Evolutionary conservation across 2,797 vertebrate genomes (phyloP).

Genomic region (Oreochromis grahami): DNA sequence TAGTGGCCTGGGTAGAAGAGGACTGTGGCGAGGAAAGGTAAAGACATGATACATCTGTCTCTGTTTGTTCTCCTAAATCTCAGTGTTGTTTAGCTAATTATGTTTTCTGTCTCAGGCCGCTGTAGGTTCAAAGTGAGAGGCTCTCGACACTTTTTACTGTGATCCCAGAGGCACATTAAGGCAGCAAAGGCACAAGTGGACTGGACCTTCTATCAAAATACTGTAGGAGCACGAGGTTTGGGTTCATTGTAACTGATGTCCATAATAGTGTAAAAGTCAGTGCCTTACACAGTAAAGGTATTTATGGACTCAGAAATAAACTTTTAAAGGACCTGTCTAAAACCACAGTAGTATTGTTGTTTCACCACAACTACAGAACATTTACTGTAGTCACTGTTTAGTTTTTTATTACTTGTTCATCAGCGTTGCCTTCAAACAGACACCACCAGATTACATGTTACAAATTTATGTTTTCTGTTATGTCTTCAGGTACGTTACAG

Average conservation of each 20-base stretch:
- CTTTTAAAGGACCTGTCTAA: background rate
- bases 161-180: conserved; percentile 6
- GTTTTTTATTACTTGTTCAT: background rate
- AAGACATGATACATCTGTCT: background rate
- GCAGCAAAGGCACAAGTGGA: background rate
- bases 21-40: conserved; percentile 84
- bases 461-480: background rate
- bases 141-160: background rate
- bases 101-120: conserved; percentile 31
- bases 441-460: background rate
- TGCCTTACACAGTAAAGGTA: conserved; percentile 38
- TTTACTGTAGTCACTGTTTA: background rate
- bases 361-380: background rate
- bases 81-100: background rate
- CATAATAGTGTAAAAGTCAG: background rate
- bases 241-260: background rate
- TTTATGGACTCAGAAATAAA: background rate
- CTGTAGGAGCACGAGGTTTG: conserved; percentile 5
- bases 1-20: conserved; percentile 95
- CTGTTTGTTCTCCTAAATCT: background rate
- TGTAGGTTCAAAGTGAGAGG: conserved; percentile 29
- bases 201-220: background rate
- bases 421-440: background rate
- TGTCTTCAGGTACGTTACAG: background rate
- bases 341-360: background rate